These are phyloP conservation scores for Drosophila seguyi DNA, from an alignment of 1,140 invertebrate species.

Conservation along the genomic window DNA sequence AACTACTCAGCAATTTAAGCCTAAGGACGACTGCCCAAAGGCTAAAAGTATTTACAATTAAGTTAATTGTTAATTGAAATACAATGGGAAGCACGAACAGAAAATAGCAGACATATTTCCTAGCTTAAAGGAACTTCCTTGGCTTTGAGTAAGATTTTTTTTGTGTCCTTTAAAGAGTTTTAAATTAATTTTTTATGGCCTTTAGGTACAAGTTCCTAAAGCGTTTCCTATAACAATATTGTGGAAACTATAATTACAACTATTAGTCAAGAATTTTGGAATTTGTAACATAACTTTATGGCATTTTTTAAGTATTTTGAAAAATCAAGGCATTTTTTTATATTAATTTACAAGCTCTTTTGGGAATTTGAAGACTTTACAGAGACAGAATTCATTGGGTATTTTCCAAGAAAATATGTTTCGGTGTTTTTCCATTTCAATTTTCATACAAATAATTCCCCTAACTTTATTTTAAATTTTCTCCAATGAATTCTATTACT, in stretches of 20 bases:
- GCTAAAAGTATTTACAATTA: conserved; percentile 23
- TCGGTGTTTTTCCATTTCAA: background rate
- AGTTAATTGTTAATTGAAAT: conserved; percentile 7
- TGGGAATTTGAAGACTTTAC: background rate
- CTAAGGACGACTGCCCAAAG: conserved; percentile 20
- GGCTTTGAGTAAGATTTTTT: background rate
- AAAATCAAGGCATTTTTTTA: background rate
- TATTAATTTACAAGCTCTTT: background rate
- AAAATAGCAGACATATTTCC: background rate
- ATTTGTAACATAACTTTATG: background rate
- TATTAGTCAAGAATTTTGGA: background rate
- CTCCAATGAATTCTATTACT: conserved; percentile 13
- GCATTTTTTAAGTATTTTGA: background rate
- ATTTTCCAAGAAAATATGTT: background rate
- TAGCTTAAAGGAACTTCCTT: conserved; percentile 2
- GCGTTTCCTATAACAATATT: background rate
- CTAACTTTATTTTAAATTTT: background rate
- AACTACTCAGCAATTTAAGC: background rate
- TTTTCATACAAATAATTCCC: background rate
- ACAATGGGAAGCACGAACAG: background rate
- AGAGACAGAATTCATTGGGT: background rate
- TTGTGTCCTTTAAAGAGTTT: background rate
- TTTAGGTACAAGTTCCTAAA: no score
- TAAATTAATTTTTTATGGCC: no score
- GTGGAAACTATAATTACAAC: background rate